These are phyloP conservation scores for Sialia sialis DNA, from an alignment of 2,113 vertebrate species.

Conservation along the genomic window DNA sequence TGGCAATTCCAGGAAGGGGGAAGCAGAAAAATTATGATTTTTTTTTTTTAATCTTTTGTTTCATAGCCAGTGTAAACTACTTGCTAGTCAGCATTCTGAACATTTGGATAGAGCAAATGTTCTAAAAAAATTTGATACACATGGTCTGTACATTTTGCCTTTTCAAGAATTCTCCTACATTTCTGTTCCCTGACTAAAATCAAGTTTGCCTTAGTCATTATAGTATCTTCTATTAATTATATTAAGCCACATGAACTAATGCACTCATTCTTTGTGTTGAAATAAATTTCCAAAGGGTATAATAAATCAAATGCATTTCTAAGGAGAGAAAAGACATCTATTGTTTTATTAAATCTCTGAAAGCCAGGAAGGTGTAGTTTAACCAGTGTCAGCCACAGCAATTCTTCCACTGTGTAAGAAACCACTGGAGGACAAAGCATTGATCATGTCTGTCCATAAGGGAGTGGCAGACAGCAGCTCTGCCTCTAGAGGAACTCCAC, in stretches of 20 bases:
- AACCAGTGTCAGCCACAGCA: not conserved
- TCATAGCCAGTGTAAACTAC: not conserved
- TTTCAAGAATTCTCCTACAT: not conserved
- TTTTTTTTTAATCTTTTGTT: too few species aligned
- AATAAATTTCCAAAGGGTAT: not conserved
- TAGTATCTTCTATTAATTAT: not conserved
- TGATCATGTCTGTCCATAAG: not conserved
- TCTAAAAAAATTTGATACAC: not conserved
- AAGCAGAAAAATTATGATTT: not conserved
- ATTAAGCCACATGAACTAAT: not conserved
- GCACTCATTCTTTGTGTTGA: not conserved
- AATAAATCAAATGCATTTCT: not conserved
- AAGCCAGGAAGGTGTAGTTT: not conserved
- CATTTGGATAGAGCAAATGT: not conserved
- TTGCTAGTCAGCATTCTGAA: not conserved
- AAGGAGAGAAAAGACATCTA: not conserved
- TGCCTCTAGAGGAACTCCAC: not conserved
- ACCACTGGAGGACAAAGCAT: not conserved
- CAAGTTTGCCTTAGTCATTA: not conserved
- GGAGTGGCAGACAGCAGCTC: not conserved
- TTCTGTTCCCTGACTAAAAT: not conserved
- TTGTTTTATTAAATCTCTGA: not conserved
- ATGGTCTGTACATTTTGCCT: fast-evolving
- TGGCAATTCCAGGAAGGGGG: fast-evolving
- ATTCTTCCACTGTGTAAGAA: not conserved